A percentile compares a stretch with the other conserved stretches of the same genome.
Evolutionary conservation across 2,888 invertebrate genomes (phyloP).

Genomic region (Drosophila barbarae): DNA sequence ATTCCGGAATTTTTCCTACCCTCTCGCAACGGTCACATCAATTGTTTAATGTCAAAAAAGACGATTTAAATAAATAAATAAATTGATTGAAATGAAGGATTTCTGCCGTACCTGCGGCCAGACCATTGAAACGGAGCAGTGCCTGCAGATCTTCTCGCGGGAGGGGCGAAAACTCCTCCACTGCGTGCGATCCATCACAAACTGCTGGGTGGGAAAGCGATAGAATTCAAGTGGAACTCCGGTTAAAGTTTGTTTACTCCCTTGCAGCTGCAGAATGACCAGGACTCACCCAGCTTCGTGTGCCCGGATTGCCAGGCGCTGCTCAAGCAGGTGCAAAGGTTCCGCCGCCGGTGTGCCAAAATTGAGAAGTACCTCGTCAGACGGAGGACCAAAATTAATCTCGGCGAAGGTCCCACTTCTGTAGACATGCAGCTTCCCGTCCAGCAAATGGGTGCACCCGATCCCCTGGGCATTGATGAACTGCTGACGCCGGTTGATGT

Average conservation of each 20-base stretch:
- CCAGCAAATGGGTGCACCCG: conserved; percentile 18
- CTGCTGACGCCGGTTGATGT: conserved; percentile 3
- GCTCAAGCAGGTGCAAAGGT: conserved; percentile 43
- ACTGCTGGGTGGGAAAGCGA: conserved; percentile 55
- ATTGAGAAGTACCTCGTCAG: conserved; percentile 51
- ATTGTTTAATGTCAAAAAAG: conserved; percentile 18
- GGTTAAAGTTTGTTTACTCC: conserved; percentile 3
- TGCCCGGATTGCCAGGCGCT: conserved; percentile 52
- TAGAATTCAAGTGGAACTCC: neutral
- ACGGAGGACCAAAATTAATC: conserved; percentile 22
- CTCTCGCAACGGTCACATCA: neutral
- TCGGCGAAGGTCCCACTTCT: conserved; percentile 5
- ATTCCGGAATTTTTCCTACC: neutral
- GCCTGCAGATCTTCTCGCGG: conserved; percentile 44
- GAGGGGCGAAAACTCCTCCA: conserved; percentile 39
- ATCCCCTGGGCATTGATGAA: conserved; percentile 47
- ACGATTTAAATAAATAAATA: conserved; percentile 33
- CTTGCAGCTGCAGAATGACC: conserved; percentile 49
- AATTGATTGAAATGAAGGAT: conserved; percentile 47
- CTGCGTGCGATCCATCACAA: conserved; percentile 49
- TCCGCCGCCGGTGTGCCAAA: conserved; percentile 57
- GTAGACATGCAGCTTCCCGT: conserved; percentile 21
- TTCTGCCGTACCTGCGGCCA: conserved; percentile 64
- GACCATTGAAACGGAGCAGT: conserved; percentile 33
- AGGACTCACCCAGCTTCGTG: conserved; percentile 45